Evolutionary conservation across 2,888 invertebrate genomes (phyloP).

Genomic region (Melinaea menophilus): DNA sequence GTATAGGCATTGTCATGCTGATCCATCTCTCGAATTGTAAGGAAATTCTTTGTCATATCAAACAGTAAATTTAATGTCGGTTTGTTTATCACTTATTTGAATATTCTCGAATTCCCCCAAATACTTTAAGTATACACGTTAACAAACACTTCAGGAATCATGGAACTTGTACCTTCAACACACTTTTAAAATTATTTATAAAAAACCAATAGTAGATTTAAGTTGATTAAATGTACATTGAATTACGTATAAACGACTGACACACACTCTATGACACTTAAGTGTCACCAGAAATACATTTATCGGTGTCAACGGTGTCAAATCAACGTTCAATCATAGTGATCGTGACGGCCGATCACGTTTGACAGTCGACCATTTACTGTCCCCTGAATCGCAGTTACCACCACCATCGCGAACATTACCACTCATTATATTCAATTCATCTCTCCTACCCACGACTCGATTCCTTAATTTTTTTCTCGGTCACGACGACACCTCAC

Average conservation of each 20-base stretch:
- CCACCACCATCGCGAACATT: slow-evolving; percentile 39
- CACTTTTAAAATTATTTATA: not conserved
- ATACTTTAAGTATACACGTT: not conserved
- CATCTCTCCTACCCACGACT: slow-evolving; percentile 42
- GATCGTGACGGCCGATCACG: slow-evolving; percentile 39
- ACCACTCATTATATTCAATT: slow-evolving; percentile 44
- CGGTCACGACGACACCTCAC: slow-evolving; percentile 58
- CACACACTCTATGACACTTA: slow-evolving; percentile 20
- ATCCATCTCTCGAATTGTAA: slow-evolving; percentile 28
- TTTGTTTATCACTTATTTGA: slow-evolving; percentile 30
- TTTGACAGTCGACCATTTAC: slow-evolving; percentile 30
- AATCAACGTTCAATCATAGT: slow-evolving; percentile 30
- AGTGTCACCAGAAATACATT: slow-evolving; percentile 33
- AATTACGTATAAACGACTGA: slow-evolving; percentile 10
- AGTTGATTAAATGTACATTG: slow-evolving; percentile 4
- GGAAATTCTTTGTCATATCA: slow-evolving; percentile 27
- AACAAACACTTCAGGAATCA: not conserved
- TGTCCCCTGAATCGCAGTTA: slow-evolving; percentile 35
- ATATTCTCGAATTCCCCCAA: not conserved
- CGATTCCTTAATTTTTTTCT: slow-evolving; percentile 42
- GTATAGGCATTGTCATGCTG: slow-evolving; percentile 40
- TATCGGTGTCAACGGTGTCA: slow-evolving; percentile 27
- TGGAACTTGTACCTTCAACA: not conserved
- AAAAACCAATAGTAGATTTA: not conserved
- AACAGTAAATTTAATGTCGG: slow-evolving; percentile 25